Evolutionary conservation across 2,113 vertebrate species (phyloP), one percentile per base, ranked within the genome.

Genomic region (Chionis minor): DNA sequence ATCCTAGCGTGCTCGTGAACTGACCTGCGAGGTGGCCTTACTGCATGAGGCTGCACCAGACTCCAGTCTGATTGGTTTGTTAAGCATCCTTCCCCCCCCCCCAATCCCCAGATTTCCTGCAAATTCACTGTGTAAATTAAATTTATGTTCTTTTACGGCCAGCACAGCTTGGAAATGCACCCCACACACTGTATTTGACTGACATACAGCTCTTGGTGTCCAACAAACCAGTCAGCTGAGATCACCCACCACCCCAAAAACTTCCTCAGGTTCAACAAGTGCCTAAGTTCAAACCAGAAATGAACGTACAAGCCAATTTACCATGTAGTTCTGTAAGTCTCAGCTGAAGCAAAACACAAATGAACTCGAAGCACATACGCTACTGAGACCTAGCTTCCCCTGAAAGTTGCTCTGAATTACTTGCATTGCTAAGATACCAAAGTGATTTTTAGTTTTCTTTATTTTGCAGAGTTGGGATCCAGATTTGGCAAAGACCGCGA

Each of bases 401-500:
- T 24, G 20, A 33, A 38, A 78, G 38, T 24, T 67, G 18, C 30
- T 84, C 49, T 71, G 49, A 86, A 47, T 62, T 71, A 55, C 47
- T 83, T 83, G n/a, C 45, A 38, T 42, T 82, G 38, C 54, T 65
- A 32, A 49, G 23, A 58, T 35, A 54, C 28, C 66, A 63, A 58
- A 66, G 24, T 44, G 32, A 82, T 90, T 77, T 91, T 81, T 38
- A 21, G 14, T 24, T 82, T 21, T 77, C 73, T 90, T 82, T 91
- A 9, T 95, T 89, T 96, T 96, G 22, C 94, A 98, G 97, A 97
- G 4, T 35, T 98, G 97, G 97, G 97, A 97, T 90, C 90, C 96
- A 28, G 95, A 96, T 91, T 91, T 98, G 86, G 97, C 97, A 61
- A 97, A 92, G 79, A 97, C 90, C 0, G 97, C 97, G 0, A 94